Percentiles rank a stretch among this genome's conserved stretches.
These are phyloP conservation scores for Cerastoderma edule DNA, from an alignment of 2,888 invertebrate species.

Conservation along the genomic window DNA sequence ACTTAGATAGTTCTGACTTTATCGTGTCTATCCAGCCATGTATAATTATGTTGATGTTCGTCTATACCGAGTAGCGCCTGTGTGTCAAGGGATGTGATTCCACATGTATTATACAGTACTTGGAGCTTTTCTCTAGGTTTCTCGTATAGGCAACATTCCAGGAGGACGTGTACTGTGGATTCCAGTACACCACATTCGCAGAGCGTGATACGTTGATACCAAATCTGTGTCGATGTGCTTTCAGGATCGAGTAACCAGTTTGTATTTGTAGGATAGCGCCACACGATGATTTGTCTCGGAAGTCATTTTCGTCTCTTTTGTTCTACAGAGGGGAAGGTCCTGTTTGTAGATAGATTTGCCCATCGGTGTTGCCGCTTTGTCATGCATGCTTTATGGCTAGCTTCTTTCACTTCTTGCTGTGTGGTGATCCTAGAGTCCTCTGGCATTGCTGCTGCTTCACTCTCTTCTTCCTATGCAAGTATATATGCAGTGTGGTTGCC, in stretches of 20 bases:
- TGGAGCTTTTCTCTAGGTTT: too few species aligned
- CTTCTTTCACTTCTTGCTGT: slow-evolving; percentile 10
- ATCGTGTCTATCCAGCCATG: too few species aligned
- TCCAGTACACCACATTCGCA: too few species aligned
- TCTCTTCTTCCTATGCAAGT: not conserved
- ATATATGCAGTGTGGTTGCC: not conserved
- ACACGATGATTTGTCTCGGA: not conserved
- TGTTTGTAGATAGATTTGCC: not conserved
- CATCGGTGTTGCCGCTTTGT: not conserved
- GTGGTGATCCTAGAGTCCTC: slow-evolving; percentile 1
- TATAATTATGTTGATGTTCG: too few species aligned
- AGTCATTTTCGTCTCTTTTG: not conserved
- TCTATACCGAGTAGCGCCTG: too few species aligned
- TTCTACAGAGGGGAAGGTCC: not conserved
- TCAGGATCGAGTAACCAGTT: not conserved
- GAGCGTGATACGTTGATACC: too few species aligned
- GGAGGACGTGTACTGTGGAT: too few species aligned
- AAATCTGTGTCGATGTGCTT: too few species aligned
- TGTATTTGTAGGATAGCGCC: not conserved
- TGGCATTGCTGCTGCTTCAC: not conserved
- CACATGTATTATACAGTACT: too few species aligned
- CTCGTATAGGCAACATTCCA: too few species aligned
- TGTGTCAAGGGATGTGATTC: too few species aligned
- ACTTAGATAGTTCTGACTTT: too few species aligned
- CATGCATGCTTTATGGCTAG: not conserved